Evolutionary conservation across 2,797 vertebrate species (phyloP), one percentile per base, ranked within the genome.

Genomic region (Decapterus maruadsi): DNA sequence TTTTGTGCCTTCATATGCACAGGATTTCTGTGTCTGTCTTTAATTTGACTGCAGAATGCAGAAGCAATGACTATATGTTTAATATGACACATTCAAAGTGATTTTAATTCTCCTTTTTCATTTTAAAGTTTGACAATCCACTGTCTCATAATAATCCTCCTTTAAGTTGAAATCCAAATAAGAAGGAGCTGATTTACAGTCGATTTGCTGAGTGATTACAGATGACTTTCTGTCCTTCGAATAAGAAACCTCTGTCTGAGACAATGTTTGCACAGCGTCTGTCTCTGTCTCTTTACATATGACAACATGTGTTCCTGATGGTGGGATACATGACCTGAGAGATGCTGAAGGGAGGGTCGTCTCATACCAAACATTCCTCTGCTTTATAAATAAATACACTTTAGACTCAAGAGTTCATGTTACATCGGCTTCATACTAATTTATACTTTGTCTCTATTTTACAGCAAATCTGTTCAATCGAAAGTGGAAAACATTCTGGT

Each of bases 401-500:
- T 89, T 89, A 90, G 90, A 89, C 89, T 80, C 84, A 76, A 87
- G 88, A 26, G 34, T 88, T 94, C 89, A 71, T 82, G 85, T 95
- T 94, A 92, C 91, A 84, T 70, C 61, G 40, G 83, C 83, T 59
- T 89, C 86, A 83, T 89, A 82, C 85, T 95, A 85, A 95, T 91
- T 90, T 83, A 79, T 90, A 64, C 81, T 94, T 82, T 96, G 90
- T 90, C 92, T 95, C 83, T 94, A 72, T 92, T 91, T 90, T 95
- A 55, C 95, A 99, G 98, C 95, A 99, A 99, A 99, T 97, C 97
- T 86, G 97, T 98, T 95, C 98, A 99, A 93, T 98, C 97, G 90
- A 99, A 98, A 95, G 97, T 99, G 95, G 98, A 99, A 94, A 97
- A 94, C 95, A 99, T 99, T 94, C 95, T 99, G 97, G 98, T 99